Base-by-base conservation (phyloP, 2,113 vertebrate genomes). In the Grammomys dolichurus region DNA sequence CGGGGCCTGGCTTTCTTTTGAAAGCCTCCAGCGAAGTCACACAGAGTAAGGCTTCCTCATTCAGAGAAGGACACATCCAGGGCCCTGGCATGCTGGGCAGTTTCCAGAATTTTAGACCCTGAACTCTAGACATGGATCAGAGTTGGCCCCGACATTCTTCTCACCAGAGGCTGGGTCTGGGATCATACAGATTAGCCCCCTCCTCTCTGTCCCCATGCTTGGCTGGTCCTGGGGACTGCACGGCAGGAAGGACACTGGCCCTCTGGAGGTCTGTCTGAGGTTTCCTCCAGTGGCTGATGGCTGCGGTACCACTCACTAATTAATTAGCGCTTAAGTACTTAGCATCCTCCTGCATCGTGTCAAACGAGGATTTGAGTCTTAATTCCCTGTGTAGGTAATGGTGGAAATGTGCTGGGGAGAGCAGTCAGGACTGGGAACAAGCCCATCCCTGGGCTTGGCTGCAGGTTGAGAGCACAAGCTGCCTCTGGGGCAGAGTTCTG, bases 301-400 rank as follows among this genome's bases (percentile, higher is more conserved):
- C 88, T 33, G 97, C 54, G 58, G 92, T 91, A 95, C 90, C 40
- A 96, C 97, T 97, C 90, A 48, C 97, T 98, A 98, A 98, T 98
- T 98, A 98, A 98, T 98, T 97, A 97, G 96, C 8, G 96, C 97
- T 97, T 98, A 98, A 98, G 97, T 96, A 95, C 97, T 98, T 97
- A 97, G 97, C 97, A 97, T 97, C 97, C 95, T 96, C 90, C 96
- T 95, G 97, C 96, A 96, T 98, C 86, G 78, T 97, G 97, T 98
- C 97, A 98, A 97, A 96, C 5, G 97, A 97, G 97, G 97, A 98
- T 98, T 97, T 97, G 97, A 97, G 97, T 97, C 97, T 97, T 98
- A 98, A 98, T 98, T 98, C 97, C 96, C 96, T 94, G 92, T 93
- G 94, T 97, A 98, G 97, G 97, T 97, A 93, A 96, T 11, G 88